These are phyloP conservation scores for Peromyscus melanophrys DNA, from an alignment of 2,797 vertebrate species.

Conservation along the genomic window DNA sequence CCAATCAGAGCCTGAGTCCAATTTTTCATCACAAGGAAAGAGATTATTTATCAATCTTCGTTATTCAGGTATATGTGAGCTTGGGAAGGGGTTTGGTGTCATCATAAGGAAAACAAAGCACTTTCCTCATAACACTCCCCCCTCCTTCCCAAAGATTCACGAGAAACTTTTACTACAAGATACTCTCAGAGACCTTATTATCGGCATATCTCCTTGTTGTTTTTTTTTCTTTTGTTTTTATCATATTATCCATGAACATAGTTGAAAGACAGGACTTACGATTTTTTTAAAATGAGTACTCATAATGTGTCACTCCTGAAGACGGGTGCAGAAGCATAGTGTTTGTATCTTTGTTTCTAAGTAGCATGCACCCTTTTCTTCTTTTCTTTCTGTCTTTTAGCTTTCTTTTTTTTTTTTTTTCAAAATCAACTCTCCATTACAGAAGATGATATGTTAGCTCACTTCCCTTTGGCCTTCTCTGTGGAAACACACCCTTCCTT, in stretches of 20 bases:
- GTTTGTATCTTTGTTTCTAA: neutral
- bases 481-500: neutral
- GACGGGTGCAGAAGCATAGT: neutral
- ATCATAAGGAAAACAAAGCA: neutral
- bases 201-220: neutral
- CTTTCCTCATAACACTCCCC: neutral
- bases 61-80: neutral
- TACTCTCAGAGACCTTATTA: slow-evolving; percentile 1
- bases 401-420: neutral
- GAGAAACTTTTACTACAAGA: neutral
- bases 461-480: neutral
- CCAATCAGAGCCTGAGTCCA: neutral
- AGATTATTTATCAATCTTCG: neutral
- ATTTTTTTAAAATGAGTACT: neutral
- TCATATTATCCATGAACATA: neutral
- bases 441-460: neutral
- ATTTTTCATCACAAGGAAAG: neutral
- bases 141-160: neutral
- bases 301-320: neutral
- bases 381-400: neutral
- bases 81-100: neutral
- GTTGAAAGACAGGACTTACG: neutral
- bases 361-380: neutral
- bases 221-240: neutral
- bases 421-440: neutral